These are phyloP conservation scores for Clanis bilineata DNA, from an alignment of 2,888 invertebrate genomes.

Conservation along the genomic window DNA sequence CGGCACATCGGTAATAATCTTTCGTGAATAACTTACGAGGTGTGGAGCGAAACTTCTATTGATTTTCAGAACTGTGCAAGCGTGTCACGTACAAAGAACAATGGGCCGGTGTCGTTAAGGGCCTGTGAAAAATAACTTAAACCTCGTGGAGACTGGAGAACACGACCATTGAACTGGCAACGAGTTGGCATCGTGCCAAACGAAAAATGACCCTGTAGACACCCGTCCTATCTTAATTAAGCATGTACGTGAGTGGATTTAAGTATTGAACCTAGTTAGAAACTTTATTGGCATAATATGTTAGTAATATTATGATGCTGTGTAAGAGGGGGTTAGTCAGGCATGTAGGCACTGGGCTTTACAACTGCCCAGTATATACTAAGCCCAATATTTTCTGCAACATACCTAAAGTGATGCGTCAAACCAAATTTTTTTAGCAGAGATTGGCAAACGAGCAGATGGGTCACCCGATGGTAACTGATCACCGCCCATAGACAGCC, in stretches of 20 bases:
- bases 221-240: background rate
- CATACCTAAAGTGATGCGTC: too few relatives aligned
- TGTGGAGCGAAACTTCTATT: slow-evolving; percentile 8
- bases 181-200: background rate
- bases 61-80: slow-evolving; percentile 10
- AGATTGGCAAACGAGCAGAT: too few relatives aligned
- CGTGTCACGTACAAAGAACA: slow-evolving; percentile 12
- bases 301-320: background rate
- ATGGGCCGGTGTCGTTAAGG: slow-evolving; percentile 1
- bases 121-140: slow-evolving; percentile 13
- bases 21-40: slow-evolving; percentile 1
- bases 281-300: background rate
- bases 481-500: too few relatives aligned
- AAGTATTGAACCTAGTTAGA: background rate
- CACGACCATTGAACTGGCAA: background rate
- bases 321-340: too few relatives aligned
- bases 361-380: too few relatives aligned
- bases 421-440: too few relatives aligned
- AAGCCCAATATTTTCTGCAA: too few relatives aligned
- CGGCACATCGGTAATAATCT: background rate
- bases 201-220: background rate
- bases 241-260: background rate
- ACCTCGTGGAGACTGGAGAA: background rate
- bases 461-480: too few relatives aligned
- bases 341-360: too few relatives aligned